Evolutionary conservation across 1,140 invertebrate genomes (phyloP), one percentile per base, ranked within the genome.

Genomic region (Augochlora pura): DNA sequence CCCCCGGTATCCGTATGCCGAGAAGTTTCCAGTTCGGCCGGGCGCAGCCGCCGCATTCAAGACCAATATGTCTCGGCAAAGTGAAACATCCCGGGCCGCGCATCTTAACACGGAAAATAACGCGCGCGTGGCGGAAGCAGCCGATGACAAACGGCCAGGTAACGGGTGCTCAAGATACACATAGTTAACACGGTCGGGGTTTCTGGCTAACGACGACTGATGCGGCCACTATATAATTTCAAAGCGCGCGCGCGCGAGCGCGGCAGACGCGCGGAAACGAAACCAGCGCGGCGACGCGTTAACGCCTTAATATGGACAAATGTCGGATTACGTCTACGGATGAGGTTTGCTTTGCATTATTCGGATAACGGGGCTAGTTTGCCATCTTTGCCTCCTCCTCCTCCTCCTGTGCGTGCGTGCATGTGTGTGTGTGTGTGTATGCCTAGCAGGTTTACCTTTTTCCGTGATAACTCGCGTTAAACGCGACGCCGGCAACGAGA

Each of bases 321-420:
- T 92, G 91, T 85, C 72, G 81, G 87, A 88, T 78, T 87, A 92
- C 91, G 92, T 90, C 86, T 91, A n/a, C 88, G 90, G 83, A 85
- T 84, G 74, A 88, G 85, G 86, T 90, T 91, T 91, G 86, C 90
- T 90, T 91, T 91, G 88, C 90, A 91, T 92, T 92, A 92, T 92
- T 92, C 91, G 88, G 80, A 87, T 89, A 90, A 90, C 88, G 77
- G 87, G 87, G 77, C 90, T 91, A 88, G 90, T 89, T 90, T 91
- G 86, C 88, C 88, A 89, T 89, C 88, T 88, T 90, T 88, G 81
- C 81, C 75, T 57, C 18, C 80, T n/a, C n/a, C n/a, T n/a, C n/a
- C n/a, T n/a, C n/a, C n/a, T n/a, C n/a, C n/a, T n/a, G n/a, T n/a
- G n/a, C n/a, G n/a, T n/a, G n/a, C n/a, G n/a, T n/a, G n/a, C n/a